These are phyloP conservation scores for Ypsolopha sequella DNA, from an alignment of 2,888 invertebrate genomes.

Conservation along the genomic window DNA sequence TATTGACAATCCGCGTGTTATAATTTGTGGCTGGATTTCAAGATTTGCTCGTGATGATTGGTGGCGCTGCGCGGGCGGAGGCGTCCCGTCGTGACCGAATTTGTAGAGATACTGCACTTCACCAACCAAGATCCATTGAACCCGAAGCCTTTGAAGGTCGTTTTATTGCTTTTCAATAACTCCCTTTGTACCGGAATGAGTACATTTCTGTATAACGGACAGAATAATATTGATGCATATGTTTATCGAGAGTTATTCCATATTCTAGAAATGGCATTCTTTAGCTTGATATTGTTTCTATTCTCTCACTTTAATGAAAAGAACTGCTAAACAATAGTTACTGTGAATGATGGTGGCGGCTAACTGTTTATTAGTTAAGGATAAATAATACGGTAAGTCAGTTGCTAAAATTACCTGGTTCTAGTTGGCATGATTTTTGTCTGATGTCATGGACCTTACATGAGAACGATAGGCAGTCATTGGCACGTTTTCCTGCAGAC, in stretches of 20 bases:
- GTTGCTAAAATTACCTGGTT: conserved; percentile 5
- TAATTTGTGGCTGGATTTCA: conserved; percentile 11
- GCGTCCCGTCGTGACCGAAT: conserved; percentile 10
- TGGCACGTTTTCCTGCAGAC: conserved; percentile 15
- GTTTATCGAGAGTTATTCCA: too few species aligned
- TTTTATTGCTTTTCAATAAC: conserved; percentile 24
- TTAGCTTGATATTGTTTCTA: too few species aligned
- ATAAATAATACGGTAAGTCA: background rate
- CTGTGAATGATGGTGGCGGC: background rate
- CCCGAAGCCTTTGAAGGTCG: conserved; percentile 14
- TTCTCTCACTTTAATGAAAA: conserved; percentile 9
- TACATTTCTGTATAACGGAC: too few species aligned
- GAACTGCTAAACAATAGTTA: background rate
- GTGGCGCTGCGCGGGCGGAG: conserved; percentile 12
- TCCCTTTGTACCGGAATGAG: too few species aligned
- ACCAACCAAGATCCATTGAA: conserved; percentile 13
- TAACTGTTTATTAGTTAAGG: background rate
- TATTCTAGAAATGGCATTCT: too few species aligned
- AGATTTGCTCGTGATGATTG: conserved; percentile 5
- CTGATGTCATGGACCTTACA: conserved; percentile 35
- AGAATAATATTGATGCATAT: too few species aligned
- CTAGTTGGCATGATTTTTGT: conserved; percentile 26
- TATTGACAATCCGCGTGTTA: conserved; percentile 11
- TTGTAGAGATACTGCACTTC: conserved; percentile 13
- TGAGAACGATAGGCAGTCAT: conserved; percentile 52